Base-by-base conservation (phyloP, 2,113 vertebrate species). In the Lamprologus sp. region DNA sequence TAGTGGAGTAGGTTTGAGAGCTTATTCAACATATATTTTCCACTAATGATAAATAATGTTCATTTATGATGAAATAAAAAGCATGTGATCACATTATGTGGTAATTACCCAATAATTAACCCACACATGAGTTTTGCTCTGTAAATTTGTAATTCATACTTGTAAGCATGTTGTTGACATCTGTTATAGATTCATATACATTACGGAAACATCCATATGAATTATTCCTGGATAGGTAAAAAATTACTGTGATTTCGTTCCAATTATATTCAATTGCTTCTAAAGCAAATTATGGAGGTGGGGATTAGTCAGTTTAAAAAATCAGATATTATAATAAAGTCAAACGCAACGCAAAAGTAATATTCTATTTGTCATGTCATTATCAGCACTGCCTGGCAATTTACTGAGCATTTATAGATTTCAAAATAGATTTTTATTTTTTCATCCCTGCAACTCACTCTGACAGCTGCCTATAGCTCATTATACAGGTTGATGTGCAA, bases 241-340 rank as follows among this genome's bases (percentile, higher is more conserved):
- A 51, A 9, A 80, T 60, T 42, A 6, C 28, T 31, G 56, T 1
- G 1, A 82, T 82, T 58, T 60, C 0, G 0, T 58, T 9, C 21
- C n/a, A 56, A 47, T 75, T 75, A 47, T 19, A 5, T 47, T 11
- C 55, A 45, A 1, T 28, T 81, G 80, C 55, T 40, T 26, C 1
- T 75, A 1, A 47, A 51, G 45, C 26, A 77, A 31, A 77, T 77
- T 7, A 12, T 51, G 45, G 45, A 19, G 26, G 26, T 49, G 70
- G 26, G 0, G 70, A 51, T 77, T 77, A 77, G 26, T 31, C 47
- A 31, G 7, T 77, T 77, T 19, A 11, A 75, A 75, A 75, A 1
- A 12, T 49, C 3, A 19, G 42, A 28, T 49, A n/a, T 51, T 77
- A 77, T 49, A 49, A 49, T 26, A 33, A 77, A 77, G 26, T 49